Conservation (phyloP, 2,797 vertebrate genomes). For the Aselliscus stoliczkanus region DNA sequence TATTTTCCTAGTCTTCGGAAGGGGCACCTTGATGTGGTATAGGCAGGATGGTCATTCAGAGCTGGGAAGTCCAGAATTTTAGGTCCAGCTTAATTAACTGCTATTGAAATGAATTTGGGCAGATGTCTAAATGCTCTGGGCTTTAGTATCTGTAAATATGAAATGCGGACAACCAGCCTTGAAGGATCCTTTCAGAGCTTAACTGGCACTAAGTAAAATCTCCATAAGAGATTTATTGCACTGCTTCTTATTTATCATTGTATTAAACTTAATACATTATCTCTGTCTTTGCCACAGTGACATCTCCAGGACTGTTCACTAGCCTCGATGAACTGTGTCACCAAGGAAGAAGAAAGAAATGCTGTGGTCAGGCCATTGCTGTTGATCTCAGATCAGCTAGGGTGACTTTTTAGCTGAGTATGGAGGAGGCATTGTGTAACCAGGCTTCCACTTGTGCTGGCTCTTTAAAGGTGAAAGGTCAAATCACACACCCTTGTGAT, state of each 20-base stretch:
- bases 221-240: not conserved
- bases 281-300: not conserved
- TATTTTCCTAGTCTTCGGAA: not conserved
- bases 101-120: not conserved
- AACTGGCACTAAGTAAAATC: not conserved
- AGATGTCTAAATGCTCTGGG: not conserved
- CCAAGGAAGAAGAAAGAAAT: not conserved
- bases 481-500: not conserved
- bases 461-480: not conserved
- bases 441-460: no score
- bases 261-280: not conserved
- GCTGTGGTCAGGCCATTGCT: not conserved
- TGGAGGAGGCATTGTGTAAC: not conserved
- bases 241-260: not conserved
- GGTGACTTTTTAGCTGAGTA: not conserved
- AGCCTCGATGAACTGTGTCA: not conserved
- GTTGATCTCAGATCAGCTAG: not conserved
- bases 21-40: not conserved
- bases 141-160: not conserved
- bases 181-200: not conserved
- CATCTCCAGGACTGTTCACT: not conserved
- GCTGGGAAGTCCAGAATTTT: not conserved
- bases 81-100: not conserved
- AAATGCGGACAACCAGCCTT: not conserved
- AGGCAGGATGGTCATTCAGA: not conserved